Conservation (phyloP, 2,113 vertebrate genomes). For the Craseonycteris thonglongyai region DNA sequence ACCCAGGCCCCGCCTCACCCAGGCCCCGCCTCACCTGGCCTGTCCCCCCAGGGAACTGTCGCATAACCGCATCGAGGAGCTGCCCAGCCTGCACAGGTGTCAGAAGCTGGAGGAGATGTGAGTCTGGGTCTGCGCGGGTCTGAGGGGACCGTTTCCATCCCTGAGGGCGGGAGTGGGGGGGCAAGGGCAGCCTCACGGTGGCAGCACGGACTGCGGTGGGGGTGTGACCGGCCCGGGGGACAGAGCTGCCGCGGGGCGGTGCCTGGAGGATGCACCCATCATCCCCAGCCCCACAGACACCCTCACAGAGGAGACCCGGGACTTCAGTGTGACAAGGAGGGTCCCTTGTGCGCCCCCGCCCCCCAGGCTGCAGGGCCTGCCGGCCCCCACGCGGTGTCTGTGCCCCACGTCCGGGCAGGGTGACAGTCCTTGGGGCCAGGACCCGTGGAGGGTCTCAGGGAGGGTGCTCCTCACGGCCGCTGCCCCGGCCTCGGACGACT, state of each 20-base stretch:
- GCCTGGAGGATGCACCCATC: background rate
- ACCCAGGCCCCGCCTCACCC: accelerated
- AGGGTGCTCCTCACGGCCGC: background rate
- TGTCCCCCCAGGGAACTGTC: slow-evolving; percentile 87
- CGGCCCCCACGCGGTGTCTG: accelerated
- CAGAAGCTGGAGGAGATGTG: slow-evolving; percentile 93
- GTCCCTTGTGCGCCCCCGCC: no score
- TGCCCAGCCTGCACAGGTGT: slow-evolving; percentile 92
- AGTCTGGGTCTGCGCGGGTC: slow-evolving; percentile 70
- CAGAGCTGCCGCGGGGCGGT: background rate
- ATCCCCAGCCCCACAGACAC: background rate
- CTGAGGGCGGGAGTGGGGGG: background rate
- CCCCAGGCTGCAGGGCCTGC: background rate
- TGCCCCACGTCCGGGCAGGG: background rate
- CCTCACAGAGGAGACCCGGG: background rate
- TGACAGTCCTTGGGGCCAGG: background rate
- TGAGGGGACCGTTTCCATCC: background rate
- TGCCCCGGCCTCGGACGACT: background rate
- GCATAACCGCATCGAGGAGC: slow-evolving; percentile 89
- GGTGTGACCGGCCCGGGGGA: background rate
- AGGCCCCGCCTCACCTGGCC: background rate
- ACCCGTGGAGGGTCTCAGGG: background rate
- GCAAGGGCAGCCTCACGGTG: no score
- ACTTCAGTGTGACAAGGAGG: background rate
- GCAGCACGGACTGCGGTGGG: no score